Base-by-base conservation (phyloP, 2,888 invertebrate species). In the Eupithecia subumbrata region DNA sequence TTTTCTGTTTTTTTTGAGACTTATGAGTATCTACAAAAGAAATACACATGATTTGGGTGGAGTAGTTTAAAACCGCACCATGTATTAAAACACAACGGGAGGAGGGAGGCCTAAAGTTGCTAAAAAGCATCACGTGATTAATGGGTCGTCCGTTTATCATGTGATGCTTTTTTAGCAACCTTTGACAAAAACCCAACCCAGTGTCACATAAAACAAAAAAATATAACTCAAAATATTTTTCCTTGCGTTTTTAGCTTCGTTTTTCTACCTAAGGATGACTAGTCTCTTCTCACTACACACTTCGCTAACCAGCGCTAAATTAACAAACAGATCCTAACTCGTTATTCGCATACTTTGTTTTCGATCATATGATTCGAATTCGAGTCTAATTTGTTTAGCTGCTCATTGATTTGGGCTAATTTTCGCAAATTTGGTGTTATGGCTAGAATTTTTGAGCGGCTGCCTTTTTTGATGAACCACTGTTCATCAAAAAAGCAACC, bases 281-380 rank as follows among this genome's bases (percentile, higher is more conserved):
- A 25, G 25, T 60, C 22, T 22, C 22, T 22, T 11, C 37, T 22
- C 16, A 30, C 43, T 64, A 30, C 7, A 12, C 43, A 30, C 71
- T 22, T 7, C 40, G 56, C 71, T 64, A 71, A 71, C 30, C 22
- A 34, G 43, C 3, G n/a, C 68, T 68, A 22, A 25, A 68, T 68
- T 68, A 40, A 22, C 43, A 22, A 22, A 22, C 22, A 22, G 14
- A 22, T 45, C 11, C 14, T 63, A 71, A 71, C 18, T 64, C 30
- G 18, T 64, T 45, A 64, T 71, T 71, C 25, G 43, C 71, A 69
- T 48, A 69, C 45, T 60, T 71, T 30, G 71, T 5, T 12, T 7
- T 68, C 68, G 68, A 71, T 71, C 52, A 60, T 71, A 40, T 60
- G 60, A 71, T 71, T 37, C 14, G 60, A 60, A 37, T 52, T 71